These are phyloP conservation scores for Aromia moschata DNA, from an alignment of 2,888 invertebrate species.

Conservation along the genomic window DNA sequence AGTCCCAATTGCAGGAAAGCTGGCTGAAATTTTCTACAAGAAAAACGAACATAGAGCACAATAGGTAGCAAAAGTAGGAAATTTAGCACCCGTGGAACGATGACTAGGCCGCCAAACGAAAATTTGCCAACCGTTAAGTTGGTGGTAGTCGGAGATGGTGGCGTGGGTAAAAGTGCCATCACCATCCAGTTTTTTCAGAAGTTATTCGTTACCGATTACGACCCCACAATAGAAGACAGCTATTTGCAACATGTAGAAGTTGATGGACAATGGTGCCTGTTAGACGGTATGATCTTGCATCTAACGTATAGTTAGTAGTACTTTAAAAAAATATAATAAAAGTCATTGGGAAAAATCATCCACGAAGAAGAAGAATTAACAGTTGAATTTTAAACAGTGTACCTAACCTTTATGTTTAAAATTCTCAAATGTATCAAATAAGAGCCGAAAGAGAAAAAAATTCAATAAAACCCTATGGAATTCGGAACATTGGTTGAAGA, in stretches of 20 bases:
- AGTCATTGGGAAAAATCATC: too few species aligned
- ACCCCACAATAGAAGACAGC: constrained; percentile 95
- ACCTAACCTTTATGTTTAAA: too few species aligned
- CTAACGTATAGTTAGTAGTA: too few species aligned
- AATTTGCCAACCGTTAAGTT: constrained; percentile 83
- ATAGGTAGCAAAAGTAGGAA: constrained; percentile 55
- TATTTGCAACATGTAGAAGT: constrained; percentile 95
- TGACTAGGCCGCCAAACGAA: constrained; percentile 78
- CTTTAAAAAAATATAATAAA: too few species aligned
- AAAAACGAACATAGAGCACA: constrained; percentile 42
- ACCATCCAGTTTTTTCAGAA: constrained; percentile 98
- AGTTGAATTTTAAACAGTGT: too few species aligned
- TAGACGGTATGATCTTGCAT: constrained; percentile 79
- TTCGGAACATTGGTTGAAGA: too few species aligned
- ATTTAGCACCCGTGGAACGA: constrained; percentile 59
- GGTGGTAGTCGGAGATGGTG: constrained; percentile 94
- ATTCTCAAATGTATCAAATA: too few species aligned
- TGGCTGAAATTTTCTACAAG: constrained; percentile 43
- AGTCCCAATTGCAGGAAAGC: constrained; percentile 38
- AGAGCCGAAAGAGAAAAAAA: too few species aligned
- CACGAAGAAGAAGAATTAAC: too few species aligned
- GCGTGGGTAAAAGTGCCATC: constrained; percentile 94
- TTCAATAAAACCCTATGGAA: too few species aligned
- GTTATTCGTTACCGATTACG: constrained; percentile 93
- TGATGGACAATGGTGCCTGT: constrained; percentile 89